These are phyloP conservation scores for Heteractis magnifica DNA, from an alignment of 92 coral and sea anemone species.

Conservation along the genomic window DNA sequence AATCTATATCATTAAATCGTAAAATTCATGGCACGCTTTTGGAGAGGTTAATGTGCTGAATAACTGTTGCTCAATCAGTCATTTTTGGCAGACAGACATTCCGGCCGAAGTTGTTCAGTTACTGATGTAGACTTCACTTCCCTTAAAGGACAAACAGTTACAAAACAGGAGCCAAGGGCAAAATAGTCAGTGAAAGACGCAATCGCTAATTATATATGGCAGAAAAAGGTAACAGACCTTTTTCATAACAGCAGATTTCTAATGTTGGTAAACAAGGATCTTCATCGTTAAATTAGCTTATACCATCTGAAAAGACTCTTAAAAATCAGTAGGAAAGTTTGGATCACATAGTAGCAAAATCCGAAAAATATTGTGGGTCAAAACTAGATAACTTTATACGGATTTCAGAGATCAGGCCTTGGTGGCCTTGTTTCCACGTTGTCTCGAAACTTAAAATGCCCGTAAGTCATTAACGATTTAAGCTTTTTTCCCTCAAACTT, in stretches of 20 bases:
- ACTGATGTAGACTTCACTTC: not conserved
- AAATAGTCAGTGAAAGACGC: not conserved
- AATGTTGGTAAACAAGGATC: too few relatives aligned
- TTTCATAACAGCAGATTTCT: too few relatives aligned
- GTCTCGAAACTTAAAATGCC: too few relatives aligned
- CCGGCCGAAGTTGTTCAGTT: not conserved
- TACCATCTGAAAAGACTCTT: too few relatives aligned
- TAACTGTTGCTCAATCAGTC: not conserved
- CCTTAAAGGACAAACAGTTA: conserved; percentile 3
- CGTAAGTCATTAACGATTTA: too few relatives aligned
- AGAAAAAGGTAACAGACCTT: not conserved
- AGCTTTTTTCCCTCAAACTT: too few relatives aligned
- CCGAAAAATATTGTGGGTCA: too few relatives aligned
- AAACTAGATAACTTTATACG: too few relatives aligned
- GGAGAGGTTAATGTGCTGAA: not conserved
- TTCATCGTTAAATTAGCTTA: too few relatives aligned
- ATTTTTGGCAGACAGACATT: not conserved
- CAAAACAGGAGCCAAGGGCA: not conserved
- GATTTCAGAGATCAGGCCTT: too few relatives aligned
- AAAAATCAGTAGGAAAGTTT: not conserved
- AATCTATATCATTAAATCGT: not conserved
- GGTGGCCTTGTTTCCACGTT: too few relatives aligned
- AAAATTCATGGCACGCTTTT: not conserved
- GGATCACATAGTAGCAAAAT: not conserved
- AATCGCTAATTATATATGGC: not conserved